Percentiles rank a stretch among this genome's conserved stretches.
These are phyloP conservation scores for Mergus octosetaceus DNA, from an alignment of 2,797 vertebrate genomes.

Conservation along the genomic window DNA sequence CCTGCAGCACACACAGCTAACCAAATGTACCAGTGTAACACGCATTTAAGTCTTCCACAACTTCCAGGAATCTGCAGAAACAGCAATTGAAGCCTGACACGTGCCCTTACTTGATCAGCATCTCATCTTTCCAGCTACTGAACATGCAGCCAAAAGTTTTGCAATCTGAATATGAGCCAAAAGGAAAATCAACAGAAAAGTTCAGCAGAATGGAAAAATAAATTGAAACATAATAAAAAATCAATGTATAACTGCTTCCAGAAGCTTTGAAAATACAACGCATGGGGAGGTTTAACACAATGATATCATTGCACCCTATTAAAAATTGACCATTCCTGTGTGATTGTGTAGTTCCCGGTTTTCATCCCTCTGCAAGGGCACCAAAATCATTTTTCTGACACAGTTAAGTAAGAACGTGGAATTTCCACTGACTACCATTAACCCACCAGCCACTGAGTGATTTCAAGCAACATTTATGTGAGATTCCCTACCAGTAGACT, in stretches of 20 bases:
- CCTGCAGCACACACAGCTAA: background rate
- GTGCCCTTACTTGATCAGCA: background rate
- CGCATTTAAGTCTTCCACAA: background rate
- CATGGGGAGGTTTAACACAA: background rate
- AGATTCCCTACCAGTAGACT: background rate
- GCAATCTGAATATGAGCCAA: rapidly evolving
- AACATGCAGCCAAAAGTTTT: background rate
- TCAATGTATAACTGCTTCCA: background rate
- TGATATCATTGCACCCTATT: background rate
- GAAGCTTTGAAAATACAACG: background rate
- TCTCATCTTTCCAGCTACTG: background rate
- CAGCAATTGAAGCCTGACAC: background rate
- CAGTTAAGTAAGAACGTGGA: background rate
- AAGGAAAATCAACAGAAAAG: background rate
- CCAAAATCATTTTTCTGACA: background rate
- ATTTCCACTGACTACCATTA: background rate
- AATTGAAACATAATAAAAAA: background rate
- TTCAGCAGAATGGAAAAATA: background rate
- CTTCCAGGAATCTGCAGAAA: background rate
- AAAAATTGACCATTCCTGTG: background rate
- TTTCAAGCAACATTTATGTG: background rate
- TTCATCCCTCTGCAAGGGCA: background rate
- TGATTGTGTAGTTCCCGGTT: background rate
- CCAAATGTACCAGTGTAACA: background rate
- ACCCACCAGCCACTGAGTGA: background rate